phyloP scores from a whole-genome alignment of 1,140 invertebrate species.

The Lepidotrigona ventralis region DNA sequence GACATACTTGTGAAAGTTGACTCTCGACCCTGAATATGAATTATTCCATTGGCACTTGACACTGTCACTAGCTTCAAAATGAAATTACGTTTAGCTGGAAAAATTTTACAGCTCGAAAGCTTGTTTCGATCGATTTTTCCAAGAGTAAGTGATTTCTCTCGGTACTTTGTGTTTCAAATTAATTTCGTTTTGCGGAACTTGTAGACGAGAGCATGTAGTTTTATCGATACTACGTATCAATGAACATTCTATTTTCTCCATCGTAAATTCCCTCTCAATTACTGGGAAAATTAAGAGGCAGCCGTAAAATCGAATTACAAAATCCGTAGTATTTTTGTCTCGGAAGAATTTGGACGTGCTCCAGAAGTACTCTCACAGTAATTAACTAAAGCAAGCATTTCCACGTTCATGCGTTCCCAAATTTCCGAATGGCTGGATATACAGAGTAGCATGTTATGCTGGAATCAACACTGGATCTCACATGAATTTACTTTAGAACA shows the following conservation, averaged over 20 bases:
- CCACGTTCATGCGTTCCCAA: not conserved
- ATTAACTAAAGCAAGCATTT: constrained; percentile 4
- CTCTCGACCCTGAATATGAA: too few species aligned
- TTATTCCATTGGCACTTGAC: too few species aligned
- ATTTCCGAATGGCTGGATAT: not conserved
- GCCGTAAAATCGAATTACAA: constrained; percentile 5
- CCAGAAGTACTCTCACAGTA: not conserved
- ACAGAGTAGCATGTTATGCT: not conserved
- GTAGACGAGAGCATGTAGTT: not conserved
- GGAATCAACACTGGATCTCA: not conserved
- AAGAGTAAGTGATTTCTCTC: too few species aligned
- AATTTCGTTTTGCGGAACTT: not conserved
- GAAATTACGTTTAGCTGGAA: too few species aligned
- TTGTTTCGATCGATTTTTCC: too few species aligned
- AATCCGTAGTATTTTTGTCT: constrained; percentile 8
- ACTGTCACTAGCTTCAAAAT: too few species aligned
- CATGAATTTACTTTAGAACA: not conserved
- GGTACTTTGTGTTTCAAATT: not conserved
- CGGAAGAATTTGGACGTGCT: not conserved
- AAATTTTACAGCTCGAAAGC: too few species aligned
- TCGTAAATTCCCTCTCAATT: not conserved
- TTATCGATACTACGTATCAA: not conserved
- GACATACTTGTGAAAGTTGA: too few species aligned
- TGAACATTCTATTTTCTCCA: too few species aligned
- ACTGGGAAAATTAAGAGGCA: not conserved